Conservation (phyloP, 1,140 invertebrate species). For the Panulirus ornatus region DNA sequence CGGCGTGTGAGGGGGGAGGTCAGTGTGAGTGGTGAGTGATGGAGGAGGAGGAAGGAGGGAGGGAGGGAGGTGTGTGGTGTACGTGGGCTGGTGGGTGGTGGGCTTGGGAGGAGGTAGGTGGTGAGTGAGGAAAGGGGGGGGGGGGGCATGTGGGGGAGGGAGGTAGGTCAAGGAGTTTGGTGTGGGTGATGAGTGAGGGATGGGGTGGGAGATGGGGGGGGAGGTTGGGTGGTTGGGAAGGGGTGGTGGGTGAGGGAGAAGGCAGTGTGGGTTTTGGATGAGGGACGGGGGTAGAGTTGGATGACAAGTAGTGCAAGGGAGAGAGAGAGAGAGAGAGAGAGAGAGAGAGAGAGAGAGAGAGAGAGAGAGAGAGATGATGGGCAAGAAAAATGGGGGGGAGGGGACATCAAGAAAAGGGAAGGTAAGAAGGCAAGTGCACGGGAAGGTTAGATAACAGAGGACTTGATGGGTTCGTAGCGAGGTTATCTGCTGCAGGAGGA, state of each 20-base stretch:
- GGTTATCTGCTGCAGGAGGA: no score
- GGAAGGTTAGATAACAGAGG: no score
- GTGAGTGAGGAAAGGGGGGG: background rate
- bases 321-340: constrained; percentile 12
- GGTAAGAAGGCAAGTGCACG: no score
- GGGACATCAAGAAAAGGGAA: background rate
- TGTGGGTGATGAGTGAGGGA: background rate
- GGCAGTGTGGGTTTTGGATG: no score
- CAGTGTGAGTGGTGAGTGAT: no score
- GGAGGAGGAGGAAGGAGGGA: no score
- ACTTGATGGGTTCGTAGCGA: no score
- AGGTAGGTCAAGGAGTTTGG: background rate
- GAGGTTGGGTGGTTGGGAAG: background rate
- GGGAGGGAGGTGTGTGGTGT: no score
- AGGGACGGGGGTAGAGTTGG: no score
- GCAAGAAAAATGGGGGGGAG: background rate
- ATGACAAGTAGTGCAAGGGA: background rate
- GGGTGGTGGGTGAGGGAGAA: background rate
- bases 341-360: constrained; percentile 17
- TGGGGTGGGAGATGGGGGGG: background rate
- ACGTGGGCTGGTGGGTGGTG: no score
- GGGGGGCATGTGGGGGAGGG: background rate
- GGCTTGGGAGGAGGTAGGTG: background rate
- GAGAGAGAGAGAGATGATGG: background rate
- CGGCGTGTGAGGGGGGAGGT: background rate